Evolutionary conservation across 2,113 vertebrate genomes (phyloP), one percentile per base, ranked within the genome.

Genomic region (Archilochus colubris): DNA sequence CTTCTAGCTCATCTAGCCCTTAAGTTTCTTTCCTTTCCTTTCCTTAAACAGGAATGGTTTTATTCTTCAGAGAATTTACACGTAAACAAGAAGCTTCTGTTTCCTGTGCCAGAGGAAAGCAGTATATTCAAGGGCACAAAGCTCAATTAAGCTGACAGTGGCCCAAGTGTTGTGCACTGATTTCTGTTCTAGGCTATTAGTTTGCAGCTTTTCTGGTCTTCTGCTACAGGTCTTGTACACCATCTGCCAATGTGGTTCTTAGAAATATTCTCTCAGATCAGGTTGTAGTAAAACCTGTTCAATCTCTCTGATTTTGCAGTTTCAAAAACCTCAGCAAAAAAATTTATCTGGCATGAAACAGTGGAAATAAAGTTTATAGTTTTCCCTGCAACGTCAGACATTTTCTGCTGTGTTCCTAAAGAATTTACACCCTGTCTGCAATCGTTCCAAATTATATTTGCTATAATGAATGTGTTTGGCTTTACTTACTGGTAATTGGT

Each of bases 1-100:
- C 38, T 68, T 86, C 58, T 84, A 31, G 81, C 59, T 92, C 96
- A 93, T 62, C 66, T 55, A 82, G 74, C 66, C 43, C 61, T 83
- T 9, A 30, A 87, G 19, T 79, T 74, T 89, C 90, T 97, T 87
- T 97, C 97, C 61, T 94, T 78, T 82, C 72, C 74, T 94, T 78
- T 82, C 72, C 74, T 62, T 73, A 58, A 40, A 19, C 15, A 1
- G 75, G 76, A 69, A 28, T 57, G 43, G 31, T 51, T 64, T 57
- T 88, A 53, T 55, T 82, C 58, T 73, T 89, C 30, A 55, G 43
- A 89, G 40, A 86, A 18, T 36, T 91, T 10, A 58, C 59, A 79
- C 14, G 27, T 72, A 94, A 80, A 66, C 82, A 95, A 95, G 95
- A 82, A 51, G 61, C 33, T 69, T 68, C 62, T 28, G 38, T 57